Base-by-base conservation (phyloP, 1,140 invertebrate species). In the Drosophila ambigua region DNA sequence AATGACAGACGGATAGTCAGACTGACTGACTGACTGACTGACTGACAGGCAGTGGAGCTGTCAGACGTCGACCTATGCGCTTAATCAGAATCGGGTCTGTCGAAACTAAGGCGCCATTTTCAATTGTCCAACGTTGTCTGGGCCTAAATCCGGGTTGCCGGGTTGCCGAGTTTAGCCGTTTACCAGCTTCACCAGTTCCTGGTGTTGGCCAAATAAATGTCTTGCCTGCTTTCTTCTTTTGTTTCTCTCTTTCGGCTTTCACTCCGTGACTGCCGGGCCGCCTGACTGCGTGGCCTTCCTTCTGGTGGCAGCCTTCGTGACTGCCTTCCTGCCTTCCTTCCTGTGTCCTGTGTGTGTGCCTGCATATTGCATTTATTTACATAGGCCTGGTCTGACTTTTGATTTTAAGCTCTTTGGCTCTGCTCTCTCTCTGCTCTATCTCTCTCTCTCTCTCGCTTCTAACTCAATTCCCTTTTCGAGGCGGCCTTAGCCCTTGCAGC, bases 361-460 rank as follows among this genome's bases (percentile, higher is more conserved):
- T 88, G 83, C 75, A 82, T 82, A 88, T 76, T 88, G 82, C 83
- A 88, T 88, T 79, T 87, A 87, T 87, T 87, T 87, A 87, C 84
- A 87, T 87, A 87, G 83, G 83, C 83, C 74, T 45, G 68, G 62
- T 41, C 65, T 87, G 82, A 87, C 82, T 88, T 87, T 88, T 88
- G 83, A 88, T 83, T 87, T 88, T 88, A 87, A 87, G 83, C 83
- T 77, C 75, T 85, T 84, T 60, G 67, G 72, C 66, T 62, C 54
- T 39, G 35, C 11, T 39, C 35, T 13, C 35, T 39, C 23, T 24
- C 23, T 4, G n/a, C 35, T 13, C 35, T 39, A 4, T 39, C 35
- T 13, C 35, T 24, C 23, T 4, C 35, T 13, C 35, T 39, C 11
- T 39, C 35, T 13, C 35, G 13, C 54, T 41, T 63, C 71, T 88